Evolutionary conservation across 2,888 invertebrate genomes (phyloP).

Genomic region (Drosophila mulleri): DNA sequence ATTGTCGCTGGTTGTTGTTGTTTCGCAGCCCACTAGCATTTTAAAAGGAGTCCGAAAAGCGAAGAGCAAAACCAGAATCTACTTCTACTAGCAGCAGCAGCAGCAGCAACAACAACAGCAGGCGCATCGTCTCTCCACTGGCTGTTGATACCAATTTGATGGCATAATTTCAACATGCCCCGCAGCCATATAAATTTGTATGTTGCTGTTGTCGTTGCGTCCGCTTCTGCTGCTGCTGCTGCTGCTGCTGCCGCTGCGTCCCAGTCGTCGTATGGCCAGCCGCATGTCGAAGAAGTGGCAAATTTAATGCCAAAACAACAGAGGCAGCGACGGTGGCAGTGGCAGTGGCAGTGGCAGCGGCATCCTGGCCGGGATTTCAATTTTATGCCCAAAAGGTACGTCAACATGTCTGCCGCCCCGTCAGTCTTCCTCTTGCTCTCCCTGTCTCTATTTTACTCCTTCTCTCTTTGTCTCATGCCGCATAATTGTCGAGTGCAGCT

Average conservation of each 20-base stretch:
- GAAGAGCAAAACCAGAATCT: conserved; percentile 41
- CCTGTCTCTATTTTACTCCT: neutral
- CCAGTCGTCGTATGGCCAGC: conserved; percentile 23
- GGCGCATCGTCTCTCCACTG: conserved; percentile 47
- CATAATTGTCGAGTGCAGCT: conserved; percentile 68
- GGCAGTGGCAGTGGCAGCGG: conserved; percentile 46
- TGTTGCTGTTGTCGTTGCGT: conserved; percentile 68
- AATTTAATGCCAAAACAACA: conserved; percentile 78
- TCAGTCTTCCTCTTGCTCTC: conserved; percentile 1
- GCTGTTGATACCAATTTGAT: conserved; percentile 84
- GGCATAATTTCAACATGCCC: conserved; percentile 85
- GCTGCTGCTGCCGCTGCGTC: conserved; percentile 35
- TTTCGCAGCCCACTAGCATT: conserved; percentile 53
- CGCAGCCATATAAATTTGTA: conserved; percentile 81
- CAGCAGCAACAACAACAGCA: conserved; percentile 7
- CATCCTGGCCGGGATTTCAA: conserved; percentile 78
- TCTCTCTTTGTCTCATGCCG: conserved; percentile 30
- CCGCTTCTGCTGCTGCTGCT: conserved; percentile 44
- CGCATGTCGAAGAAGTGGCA: conserved; percentile 76
- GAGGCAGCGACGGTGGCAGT: conserved; percentile 42
- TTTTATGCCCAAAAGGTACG: conserved; percentile 81
- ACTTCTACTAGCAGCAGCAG: conserved; percentile 23
- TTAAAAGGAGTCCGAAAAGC: conserved; percentile 51
- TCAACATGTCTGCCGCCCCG: conserved; percentile 67
- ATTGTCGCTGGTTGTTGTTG: conserved; percentile 68